Conservation (phyloP, 2,888 invertebrate genomes). For the Danaus chrysippus region DNA sequence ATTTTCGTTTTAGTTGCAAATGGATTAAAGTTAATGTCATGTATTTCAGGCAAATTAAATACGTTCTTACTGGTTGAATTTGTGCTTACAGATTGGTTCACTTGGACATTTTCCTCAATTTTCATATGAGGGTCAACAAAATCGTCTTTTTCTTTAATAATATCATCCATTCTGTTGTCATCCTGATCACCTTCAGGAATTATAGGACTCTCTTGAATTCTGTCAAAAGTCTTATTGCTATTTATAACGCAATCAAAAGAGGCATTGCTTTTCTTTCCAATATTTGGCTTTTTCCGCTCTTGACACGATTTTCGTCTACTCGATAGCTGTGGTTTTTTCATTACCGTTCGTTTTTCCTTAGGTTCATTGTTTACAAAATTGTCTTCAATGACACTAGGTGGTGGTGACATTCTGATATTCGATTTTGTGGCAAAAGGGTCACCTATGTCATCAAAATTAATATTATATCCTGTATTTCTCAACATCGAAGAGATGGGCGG, state of each 20-base stretch:
- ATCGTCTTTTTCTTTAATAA: too few relatives aligned
- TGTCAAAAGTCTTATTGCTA: neutral
- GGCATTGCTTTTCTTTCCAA: conserved; percentile 8
- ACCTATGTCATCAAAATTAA: conserved; percentile 65
- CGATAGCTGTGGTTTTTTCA: conserved; percentile 16
- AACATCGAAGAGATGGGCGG: conserved; percentile 57
- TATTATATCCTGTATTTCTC: conserved; percentile 60
- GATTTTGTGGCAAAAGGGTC: conserved; percentile 66
- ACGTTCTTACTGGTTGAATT: conserved; percentile 41
- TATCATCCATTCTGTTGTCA: neutral
- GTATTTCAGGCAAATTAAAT: conserved; percentile 65
- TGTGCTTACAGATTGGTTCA: neutral
- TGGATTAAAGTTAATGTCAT: conserved; percentile 58
- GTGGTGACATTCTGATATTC: conserved; percentile 56
- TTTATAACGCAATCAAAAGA: conserved; percentile 5
- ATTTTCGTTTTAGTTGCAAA: conserved; percentile 59
- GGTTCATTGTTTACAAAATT: neutral
- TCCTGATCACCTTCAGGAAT: neutral
- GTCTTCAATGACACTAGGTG: conserved; percentile 26
- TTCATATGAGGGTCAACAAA: too few relatives aligned
- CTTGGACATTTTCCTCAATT: neutral
- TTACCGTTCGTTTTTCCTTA: conserved; percentile 10
- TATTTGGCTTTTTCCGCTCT: conserved; percentile 40
- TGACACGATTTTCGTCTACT: conserved; percentile 52
- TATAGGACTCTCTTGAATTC: neutral